These are phyloP conservation scores for Pelobates cultripes DNA, from an alignment of 2,797 vertebrate genomes.

Conservation along the genomic window DNA sequence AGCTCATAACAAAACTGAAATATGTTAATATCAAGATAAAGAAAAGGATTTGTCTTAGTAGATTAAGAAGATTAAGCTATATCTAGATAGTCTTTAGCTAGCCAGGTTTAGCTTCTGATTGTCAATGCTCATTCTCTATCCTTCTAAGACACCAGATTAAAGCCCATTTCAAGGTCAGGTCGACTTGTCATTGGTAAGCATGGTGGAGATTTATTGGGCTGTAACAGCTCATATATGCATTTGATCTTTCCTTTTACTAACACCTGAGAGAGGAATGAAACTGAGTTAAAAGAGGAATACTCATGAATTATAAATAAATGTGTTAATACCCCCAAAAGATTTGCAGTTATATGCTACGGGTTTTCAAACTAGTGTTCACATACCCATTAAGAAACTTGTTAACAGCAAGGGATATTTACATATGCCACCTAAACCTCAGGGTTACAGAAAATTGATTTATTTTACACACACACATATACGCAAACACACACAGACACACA, in stretches of 20 bases:
- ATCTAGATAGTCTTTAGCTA: conserved; percentile 50
- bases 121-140: conserved; percentile 50
- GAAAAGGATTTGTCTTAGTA: conserved; percentile 53
- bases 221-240: conserved; percentile 39
- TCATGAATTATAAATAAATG: conserved; percentile 44
- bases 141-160: conserved; percentile 52
- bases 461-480: no score
- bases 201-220: conserved; percentile 37
- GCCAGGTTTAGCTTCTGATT: conserved; percentile 49
- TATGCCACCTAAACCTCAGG: not conserved
- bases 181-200: conserved; percentile 34
- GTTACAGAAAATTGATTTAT: no score
- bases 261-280: conserved; percentile 42
- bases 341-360: not conserved
- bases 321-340: conserved; percentile 10
- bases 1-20: conserved; percentile 48
- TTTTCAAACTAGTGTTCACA: not conserved
- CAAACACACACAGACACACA: no score
- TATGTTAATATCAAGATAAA: conserved; percentile 57
- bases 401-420: not conserved
- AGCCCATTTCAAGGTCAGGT: conserved; percentile 50
- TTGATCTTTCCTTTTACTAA: conserved; percentile 43
- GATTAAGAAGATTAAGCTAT: conserved; percentile 53
- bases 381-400: not conserved
- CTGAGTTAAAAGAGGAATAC: conserved; percentile 39